A percentile compares a stretch with the other conserved stretches of the same genome.
These are phyloP conservation scores for Melipona beecheii DNA, from an alignment of 2,888 invertebrate species.

Conservation along the genomic window DNA sequence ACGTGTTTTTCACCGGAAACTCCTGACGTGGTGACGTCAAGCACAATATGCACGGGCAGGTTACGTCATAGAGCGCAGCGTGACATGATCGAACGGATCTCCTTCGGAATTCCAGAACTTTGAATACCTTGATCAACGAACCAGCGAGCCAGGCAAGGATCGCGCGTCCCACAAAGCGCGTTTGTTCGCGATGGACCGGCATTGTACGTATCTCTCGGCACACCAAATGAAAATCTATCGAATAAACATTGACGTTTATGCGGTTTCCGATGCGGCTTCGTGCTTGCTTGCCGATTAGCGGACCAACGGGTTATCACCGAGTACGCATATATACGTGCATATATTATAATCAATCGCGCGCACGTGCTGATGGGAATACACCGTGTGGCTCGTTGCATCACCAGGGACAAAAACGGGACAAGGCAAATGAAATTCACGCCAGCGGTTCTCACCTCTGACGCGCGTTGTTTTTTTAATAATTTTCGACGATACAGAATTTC, in stretches of 20 bases:
- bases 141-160: not conserved
- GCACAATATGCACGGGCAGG: too few relatives aligned
- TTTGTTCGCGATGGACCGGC: constrained; percentile 19
- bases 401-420: not conserved
- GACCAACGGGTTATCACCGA: constrained; percentile 29
- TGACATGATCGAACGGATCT: not conserved
- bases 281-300: constrained; percentile 43
- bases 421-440: not conserved
- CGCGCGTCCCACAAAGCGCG: constrained; percentile 2
- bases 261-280: constrained; percentile 13
- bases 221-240: constrained; percentile 46
- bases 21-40: too few relatives aligned
- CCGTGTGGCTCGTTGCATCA: not conserved
- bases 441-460: too few relatives aligned
- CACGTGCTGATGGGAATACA: not conserved
- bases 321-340: not conserved
- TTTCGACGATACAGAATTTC: too few relatives aligned
- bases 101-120: not conserved
- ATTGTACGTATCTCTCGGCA: constrained; percentile 23
- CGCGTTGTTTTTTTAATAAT: too few relatives aligned
- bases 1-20: too few relatives aligned
- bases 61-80: too few relatives aligned
- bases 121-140: constrained; percentile 3
- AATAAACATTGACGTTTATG: constrained; percentile 55
- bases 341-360: constrained; percentile 28